Evolutionary conservation across 1,140 invertebrate genomes (phyloP), one percentile per base, ranked within the genome.

Genomic region (Linepithema humile): DNA sequence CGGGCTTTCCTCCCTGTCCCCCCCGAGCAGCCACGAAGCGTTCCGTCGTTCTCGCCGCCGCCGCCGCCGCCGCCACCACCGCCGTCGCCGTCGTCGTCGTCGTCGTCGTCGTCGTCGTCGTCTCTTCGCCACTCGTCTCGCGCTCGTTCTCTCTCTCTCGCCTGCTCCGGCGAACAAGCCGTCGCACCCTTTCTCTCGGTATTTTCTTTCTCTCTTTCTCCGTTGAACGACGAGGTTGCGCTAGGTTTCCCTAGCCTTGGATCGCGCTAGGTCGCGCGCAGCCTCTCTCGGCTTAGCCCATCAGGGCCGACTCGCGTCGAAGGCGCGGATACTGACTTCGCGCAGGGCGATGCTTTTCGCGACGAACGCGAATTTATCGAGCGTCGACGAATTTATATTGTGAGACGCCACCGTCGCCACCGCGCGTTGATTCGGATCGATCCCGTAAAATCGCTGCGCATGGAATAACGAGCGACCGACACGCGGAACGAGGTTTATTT

Each of bases 161-260:
- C 60, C 60, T 38, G 55, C 43, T 77, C 65, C 23, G 29, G 45
- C 29, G 43, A n/a, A 23, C 17, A 38, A 50, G 12, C 32, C 38
- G 72, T 23, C 15, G 15, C 43, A 15, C 12, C 15, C 15, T 15
- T 15, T 45, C 43, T 2, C 20, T 23, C 50, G 50, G 7, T 20
- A 20, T 38, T 60, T 17, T 45, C 20, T 32, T 15, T 6, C 32
- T 20, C 38, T 45, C 5, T 32, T 12, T 12, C 43, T 29, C 29
- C 67, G 23, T 7, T 15, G 15, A 40, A 1, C 50, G n/a, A 60
- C 38, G 73, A 85, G 83, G 83, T 88, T 85, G 65, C 38, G 77
- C 53, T 88, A 88, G 86, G 69, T 69, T 32, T 62, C 84, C 48
- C 85, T 90, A 59, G 96, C 92, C 84, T 86, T 85, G 87, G 85